A percentile compares a stretch with the other conserved stretches of the same genome.
phyloP scores from a whole-genome alignment of 2,888 invertebrate species.

The Amaurobius ferox region DNA sequence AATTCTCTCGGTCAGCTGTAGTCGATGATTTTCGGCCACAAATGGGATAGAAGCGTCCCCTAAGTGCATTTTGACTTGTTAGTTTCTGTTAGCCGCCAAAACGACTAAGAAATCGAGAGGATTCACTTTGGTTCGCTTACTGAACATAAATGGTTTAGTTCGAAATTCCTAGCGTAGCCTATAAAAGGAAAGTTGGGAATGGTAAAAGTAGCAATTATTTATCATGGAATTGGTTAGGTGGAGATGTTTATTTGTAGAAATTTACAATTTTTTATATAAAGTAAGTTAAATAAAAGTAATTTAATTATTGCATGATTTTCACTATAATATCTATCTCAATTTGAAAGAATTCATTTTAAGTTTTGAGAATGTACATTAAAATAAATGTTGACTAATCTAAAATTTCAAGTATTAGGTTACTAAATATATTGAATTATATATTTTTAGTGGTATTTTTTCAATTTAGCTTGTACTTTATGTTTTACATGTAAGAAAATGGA shows the following conservation, averaged over 20 bases:
- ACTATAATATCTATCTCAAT: too few relatives aligned
- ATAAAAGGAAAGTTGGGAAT: not conserved
- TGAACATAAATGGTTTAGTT: not conserved
- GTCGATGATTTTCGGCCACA: slow-evolving; percentile 30
- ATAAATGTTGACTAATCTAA: too few relatives aligned
- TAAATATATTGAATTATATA: too few relatives aligned
- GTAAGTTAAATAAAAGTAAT: too few relatives aligned
- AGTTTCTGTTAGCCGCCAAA: slow-evolving; percentile 4
- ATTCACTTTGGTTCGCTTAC: slow-evolving; percentile 2
- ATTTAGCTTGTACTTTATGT: too few relatives aligned
- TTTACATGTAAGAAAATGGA: too few relatives aligned
- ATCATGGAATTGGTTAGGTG: not conserved
- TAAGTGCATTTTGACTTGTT: slow-evolving; percentile 52
- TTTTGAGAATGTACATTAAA: too few relatives aligned
- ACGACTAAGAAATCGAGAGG: not conserved
- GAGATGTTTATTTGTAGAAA: not conserved
- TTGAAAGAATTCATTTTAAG: not conserved
- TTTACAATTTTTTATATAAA: too few relatives aligned
- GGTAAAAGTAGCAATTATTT: not conserved
- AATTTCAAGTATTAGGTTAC: not conserved
- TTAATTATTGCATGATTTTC: too few relatives aligned
- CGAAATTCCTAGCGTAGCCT: not conserved
- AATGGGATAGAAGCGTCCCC: slow-evolving; percentile 29
- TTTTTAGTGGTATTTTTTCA: too few relatives aligned
- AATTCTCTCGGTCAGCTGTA: slow-evolving; percentile 51